Percentiles rank a stretch among this genome's conserved stretches.
Conservation (phyloP, 2,797 vertebrate genomes). For the Catharus ustulatus region DNA sequence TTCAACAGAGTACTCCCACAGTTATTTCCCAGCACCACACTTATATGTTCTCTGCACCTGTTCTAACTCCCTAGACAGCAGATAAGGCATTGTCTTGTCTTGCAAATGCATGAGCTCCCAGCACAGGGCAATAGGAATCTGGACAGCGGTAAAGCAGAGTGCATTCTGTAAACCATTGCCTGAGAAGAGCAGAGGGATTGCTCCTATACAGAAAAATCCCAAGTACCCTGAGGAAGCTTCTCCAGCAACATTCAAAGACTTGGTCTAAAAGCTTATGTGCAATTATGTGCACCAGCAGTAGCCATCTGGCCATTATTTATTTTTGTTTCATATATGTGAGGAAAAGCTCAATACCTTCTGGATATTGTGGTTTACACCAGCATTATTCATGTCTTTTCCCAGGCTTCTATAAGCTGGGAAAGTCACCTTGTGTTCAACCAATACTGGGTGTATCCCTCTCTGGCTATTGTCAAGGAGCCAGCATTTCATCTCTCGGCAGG, state of each 20-base stretch:
- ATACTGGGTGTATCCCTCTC: slow-evolving; percentile 71
- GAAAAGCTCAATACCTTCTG: slow-evolving; percentile 24
- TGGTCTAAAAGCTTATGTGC: not conserved
- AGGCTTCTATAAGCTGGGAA: slow-evolving; percentile 66
- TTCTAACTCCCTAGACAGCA: not conserved
- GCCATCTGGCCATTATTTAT: not conserved
- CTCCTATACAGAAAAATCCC: not conserved
- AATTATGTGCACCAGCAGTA: not conserved
- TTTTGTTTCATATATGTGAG: not conserved
- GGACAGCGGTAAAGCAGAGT: not conserved
- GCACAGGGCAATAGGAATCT: not conserved
- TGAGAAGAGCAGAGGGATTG: not conserved
- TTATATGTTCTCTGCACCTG: not conserved
- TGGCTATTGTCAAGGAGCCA: slow-evolving; percentile 66
- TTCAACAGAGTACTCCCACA: not conserved
- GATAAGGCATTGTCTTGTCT: not conserved
- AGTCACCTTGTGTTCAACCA: slow-evolving; percentile 61
- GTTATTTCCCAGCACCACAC: not conserved
- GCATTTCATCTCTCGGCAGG: slow-evolving; percentile 67
- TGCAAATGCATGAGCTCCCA: not conserved
- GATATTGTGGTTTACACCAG: slow-evolving; percentile 35
- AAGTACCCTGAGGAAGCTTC: not conserved
- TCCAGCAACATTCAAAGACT: not conserved
- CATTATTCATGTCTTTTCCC: slow-evolving; percentile 61
- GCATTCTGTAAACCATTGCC: not conserved